These are phyloP conservation scores for Lateolabrax maculatus DNA, from an alignment of 2,797 vertebrate genomes.

Conservation along the genomic window DNA sequence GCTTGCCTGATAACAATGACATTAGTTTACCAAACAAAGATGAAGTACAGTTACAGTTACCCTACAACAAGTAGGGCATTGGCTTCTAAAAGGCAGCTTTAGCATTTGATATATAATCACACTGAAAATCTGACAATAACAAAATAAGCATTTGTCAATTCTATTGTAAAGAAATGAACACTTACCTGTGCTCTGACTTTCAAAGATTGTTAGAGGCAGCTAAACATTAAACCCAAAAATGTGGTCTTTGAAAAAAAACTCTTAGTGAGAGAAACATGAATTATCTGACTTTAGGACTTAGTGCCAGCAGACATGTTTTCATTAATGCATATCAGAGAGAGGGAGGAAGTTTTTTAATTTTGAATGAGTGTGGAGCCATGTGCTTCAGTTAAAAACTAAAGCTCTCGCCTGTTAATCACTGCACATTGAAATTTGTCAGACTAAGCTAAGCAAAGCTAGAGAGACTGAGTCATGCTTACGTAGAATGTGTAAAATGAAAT, in stretches of 20 bases:
- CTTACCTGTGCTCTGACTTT: neutral
- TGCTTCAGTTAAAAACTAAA: neutral
- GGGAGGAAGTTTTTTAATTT: neutral
- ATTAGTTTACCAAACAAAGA: slow-evolving; percentile 18
- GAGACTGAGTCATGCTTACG: neutral
- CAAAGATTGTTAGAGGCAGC: neutral
- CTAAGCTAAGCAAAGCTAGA: no score
- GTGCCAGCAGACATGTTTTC: neutral
- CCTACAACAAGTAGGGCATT: neutral
- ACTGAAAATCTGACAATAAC: neutral
- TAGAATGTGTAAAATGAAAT: neutral
- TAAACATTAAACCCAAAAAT: neutral
- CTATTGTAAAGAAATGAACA: neutral
- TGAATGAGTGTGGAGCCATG: no score
- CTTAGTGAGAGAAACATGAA: neutral
- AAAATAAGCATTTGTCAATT: slow-evolving; percentile 1
- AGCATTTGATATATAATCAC: neutral
- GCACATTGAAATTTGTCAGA: neutral
- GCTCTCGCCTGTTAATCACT: neutral
- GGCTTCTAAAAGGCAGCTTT: neutral
- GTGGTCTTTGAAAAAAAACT: neutral
- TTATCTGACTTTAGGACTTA: neutral
- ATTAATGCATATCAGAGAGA: neutral
- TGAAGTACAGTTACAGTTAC: neutral
- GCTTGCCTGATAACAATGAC: neutral